Conservation (phyloP, 1,140 invertebrate species). For the Spodoptera litura region DNA sequence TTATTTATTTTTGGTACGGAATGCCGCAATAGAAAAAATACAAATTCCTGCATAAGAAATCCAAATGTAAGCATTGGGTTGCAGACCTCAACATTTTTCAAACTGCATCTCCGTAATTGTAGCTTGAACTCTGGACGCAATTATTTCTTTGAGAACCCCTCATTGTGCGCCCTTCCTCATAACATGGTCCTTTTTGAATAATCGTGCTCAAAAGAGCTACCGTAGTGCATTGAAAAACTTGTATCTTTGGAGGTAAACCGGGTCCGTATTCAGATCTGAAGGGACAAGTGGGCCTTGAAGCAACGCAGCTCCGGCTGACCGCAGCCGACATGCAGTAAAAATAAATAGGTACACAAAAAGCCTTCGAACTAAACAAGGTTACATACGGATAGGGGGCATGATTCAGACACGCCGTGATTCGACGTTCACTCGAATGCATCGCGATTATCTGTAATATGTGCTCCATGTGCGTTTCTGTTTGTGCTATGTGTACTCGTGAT, state of each 20-base stretch:
- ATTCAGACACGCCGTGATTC: slow-evolving; percentile 55
- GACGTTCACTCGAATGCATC: slow-evolving; percentile 52
- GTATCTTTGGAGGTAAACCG: slow-evolving; percentile 69
- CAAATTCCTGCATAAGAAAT: background rate
- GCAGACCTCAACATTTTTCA: slow-evolving; percentile 21
- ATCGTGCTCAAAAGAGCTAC: slow-evolving; percentile 45
- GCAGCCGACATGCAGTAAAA: slow-evolving; percentile 59
- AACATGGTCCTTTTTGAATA: slow-evolving; percentile 47
- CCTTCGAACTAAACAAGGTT: slow-evolving; percentile 62
- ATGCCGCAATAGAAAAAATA: background rate
- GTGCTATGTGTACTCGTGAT: slow-evolving; percentile 6
- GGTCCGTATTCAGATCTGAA: slow-evolving; percentile 64
- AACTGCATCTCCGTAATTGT: slow-evolving; percentile 12
- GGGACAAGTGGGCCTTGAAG: slow-evolving; percentile 67
- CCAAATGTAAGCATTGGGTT: background rate
- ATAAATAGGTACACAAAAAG: slow-evolving; percentile 57
- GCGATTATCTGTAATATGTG: slow-evolving; percentile 51
- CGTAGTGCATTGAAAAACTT: slow-evolving; percentile 57
- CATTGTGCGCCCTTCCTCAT: slow-evolving; percentile 56
- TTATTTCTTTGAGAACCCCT: slow-evolving; percentile 51
- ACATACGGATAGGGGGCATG: slow-evolving; percentile 44
- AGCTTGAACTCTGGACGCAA: slow-evolving; percentile 40
- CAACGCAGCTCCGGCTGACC: slow-evolving; percentile 52
- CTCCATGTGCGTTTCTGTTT: slow-evolving; percentile 50
- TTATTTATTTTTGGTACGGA: too few species aligned